Base-by-base conservation (phyloP, 2,888 invertebrate species). In the Drosophila paramelanica region DNA sequence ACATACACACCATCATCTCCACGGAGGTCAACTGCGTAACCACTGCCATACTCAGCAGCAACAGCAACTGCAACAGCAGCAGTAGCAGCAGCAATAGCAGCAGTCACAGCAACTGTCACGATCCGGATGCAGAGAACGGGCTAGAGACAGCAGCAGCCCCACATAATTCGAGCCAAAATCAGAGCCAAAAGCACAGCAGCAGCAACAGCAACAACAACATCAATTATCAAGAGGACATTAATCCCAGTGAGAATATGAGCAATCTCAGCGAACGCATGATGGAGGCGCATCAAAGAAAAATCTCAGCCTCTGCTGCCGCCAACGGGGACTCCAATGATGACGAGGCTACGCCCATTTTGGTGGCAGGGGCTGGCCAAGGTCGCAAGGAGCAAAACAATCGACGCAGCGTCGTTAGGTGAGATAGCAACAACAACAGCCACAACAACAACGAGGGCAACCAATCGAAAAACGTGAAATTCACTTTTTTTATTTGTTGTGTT, bases 351-450 rank as follows among this genome's bases (percentile, higher is more conserved):
- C 51, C 57, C 38, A 56, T 67, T 57, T 51, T 59, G 60, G 59
- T 38, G 52, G 75, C 62, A 60, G 88, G 72, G 52, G 49, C 58
- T 31, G 71, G 69, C 13, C 79, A 73, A 49, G 90, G 90, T 25
- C 91, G 91, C 39, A 92, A 92, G 83, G 92, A 92, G 74, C 91
- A 89, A 50, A 92, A 92, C 70, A 92, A 91, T 82, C 90, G 92
- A 14, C 89, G 92, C 51, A 91, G 91, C 70, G 77, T 92, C 74
- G 92, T 92, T 74, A 92, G 92, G 92, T 92, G 91, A 91, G 88
- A 17, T 17, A 60, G 27, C 56, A 41, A n/a, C 53, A 23, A 23
- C 23, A 23, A 23, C 23, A 23, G 17, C 17, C 17, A 23, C 23
- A 23, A 4, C 51, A 41, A n/a, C 53, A 33, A 20, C 17, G 31